Evolutionary conservation across 2,888 invertebrate species (phyloP).

Genomic region (Scrobipalpa costella): DNA sequence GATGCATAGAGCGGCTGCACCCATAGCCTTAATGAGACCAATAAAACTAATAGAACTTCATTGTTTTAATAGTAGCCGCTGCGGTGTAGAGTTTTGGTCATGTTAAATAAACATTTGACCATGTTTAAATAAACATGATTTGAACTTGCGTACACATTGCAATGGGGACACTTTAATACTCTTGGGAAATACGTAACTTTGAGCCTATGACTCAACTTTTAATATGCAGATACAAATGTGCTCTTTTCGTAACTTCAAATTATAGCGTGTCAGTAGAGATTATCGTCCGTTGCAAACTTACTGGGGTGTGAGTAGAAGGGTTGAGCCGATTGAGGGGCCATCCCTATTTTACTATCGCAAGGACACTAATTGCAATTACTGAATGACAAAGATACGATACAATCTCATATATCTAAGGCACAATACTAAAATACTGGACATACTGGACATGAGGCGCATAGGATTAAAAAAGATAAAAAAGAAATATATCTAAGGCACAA

Average conservation of each 20-base stretch:
- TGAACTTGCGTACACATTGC: background rate
- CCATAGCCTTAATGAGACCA: conserved; percentile 64
- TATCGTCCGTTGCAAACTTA: conserved; percentile 53
- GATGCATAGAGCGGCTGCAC: conserved; percentile 53
- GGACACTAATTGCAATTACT: conserved; percentile 43
- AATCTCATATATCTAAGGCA: conserved; percentile 23
- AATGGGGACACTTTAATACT: background rate
- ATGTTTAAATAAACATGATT: background rate
- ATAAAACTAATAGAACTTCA: conserved; percentile 66
- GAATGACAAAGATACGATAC: conserved; percentile 35
- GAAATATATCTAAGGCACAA: conserved; percentile 8
- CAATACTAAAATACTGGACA: conserved; percentile 23
- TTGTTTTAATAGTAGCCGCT: conserved; percentile 39
- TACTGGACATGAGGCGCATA: background rate
- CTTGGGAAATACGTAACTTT: conserved; percentile 8
- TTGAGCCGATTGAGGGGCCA: conserved; percentile 66
- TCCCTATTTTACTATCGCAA: conserved; percentile 48
- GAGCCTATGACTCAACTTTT: conserved; percentile 1
- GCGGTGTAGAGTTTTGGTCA: conserved; percentile 16
- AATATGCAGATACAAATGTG: conserved; percentile 23
- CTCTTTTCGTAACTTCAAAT: conserved; percentile 37
- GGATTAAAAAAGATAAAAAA: conserved; percentile 25
- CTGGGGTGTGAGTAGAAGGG: conserved; percentile 69
- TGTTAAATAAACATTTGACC: conserved; percentile 8
- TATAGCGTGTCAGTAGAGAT: conserved; percentile 50